These are phyloP conservation scores for Clarias gariepinus DNA, from an alignment of 2,113 vertebrate genomes.

Conservation along the genomic window DNA sequence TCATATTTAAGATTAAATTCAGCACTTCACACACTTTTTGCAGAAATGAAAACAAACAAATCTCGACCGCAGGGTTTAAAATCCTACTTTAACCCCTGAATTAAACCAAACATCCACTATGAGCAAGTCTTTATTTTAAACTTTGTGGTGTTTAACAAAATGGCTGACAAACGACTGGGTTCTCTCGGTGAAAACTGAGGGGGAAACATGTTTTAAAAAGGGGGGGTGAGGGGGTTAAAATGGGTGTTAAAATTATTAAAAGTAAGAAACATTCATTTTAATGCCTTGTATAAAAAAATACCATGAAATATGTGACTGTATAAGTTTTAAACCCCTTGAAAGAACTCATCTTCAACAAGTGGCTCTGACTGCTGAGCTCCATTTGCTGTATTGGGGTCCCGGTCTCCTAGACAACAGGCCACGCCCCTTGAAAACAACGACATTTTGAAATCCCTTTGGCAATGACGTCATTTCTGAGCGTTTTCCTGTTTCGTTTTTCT, in stretches of 20 bases:
- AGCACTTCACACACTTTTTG: background rate
- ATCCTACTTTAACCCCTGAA: background rate
- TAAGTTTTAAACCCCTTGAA: background rate
- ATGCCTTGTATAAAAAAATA: background rate
- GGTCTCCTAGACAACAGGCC: constrained; percentile 11
- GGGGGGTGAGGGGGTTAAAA: too few relatives aligned
- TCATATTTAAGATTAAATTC: background rate
- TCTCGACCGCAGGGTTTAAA: background rate
- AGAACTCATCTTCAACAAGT: background rate
- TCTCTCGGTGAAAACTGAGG: background rate
- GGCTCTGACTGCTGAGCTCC: background rate
- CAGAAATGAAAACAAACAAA: background rate
- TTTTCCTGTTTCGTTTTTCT: background rate
- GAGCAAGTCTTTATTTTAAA: background rate
- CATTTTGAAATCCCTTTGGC: constrained; percentile 3
- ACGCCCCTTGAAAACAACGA: constrained; percentile 2
- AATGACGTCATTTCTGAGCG: background rate
- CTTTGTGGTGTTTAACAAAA: background rate
- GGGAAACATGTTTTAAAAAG: too few relatives aligned
- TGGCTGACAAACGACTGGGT: background rate
- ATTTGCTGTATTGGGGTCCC: background rate
- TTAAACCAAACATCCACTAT: background rate
- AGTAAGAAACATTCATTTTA: background rate
- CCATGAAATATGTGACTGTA: background rate
- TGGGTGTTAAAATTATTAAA: background rate